These are phyloP conservation scores for Phenacoccus solenopsis DNA, from an alignment of 1,140 invertebrate species.

Conservation along the genomic window DNA sequence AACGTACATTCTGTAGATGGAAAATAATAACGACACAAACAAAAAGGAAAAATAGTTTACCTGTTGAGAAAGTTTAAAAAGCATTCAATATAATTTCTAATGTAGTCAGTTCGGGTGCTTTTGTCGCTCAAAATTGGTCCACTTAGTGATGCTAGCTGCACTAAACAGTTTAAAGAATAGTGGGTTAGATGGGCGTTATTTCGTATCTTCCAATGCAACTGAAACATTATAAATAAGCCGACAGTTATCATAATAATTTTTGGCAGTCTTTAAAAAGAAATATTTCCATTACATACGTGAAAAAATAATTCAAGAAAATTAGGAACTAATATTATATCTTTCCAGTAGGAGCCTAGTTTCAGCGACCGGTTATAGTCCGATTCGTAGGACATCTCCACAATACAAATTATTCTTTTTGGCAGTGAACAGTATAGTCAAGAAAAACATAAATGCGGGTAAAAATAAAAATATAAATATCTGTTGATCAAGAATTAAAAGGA, in stretches of 20 bases:
- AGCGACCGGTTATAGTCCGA: conserved; percentile 50
- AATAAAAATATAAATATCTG: no score
- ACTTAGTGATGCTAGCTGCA: conserved; percentile 66
- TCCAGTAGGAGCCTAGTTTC: conserved; percentile 49
- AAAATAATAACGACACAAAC: neutral
- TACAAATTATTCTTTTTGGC: conserved; percentile 51
- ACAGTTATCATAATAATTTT: no score
- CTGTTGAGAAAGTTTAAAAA: conserved; percentile 51
- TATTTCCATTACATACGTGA: conserved; percentile 41
- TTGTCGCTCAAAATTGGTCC: conserved; percentile 47
- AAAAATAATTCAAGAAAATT: conserved; percentile 64
- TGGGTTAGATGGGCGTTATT: conserved; percentile 57
- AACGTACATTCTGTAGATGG: neutral
- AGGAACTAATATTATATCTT: conserved; percentile 59
- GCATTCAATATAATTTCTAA: conserved; percentile 53
- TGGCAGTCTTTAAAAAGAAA: no score
- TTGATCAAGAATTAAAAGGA: conserved; percentile 39
- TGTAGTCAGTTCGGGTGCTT: conserved; percentile 50
- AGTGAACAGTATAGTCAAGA: conserved; percentile 41
- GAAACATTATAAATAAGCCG: conserved; percentile 28
- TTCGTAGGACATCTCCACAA: conserved; percentile 56
- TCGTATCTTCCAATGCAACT: conserved; percentile 69
- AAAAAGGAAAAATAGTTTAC: conserved; percentile 19
- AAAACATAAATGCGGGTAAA: conserved; percentile 26
- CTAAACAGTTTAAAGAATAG: conserved; percentile 62